phyloP scores from a whole-genome alignment of 2,113 vertebrate genomes.

The Candoia aspera region DNA sequence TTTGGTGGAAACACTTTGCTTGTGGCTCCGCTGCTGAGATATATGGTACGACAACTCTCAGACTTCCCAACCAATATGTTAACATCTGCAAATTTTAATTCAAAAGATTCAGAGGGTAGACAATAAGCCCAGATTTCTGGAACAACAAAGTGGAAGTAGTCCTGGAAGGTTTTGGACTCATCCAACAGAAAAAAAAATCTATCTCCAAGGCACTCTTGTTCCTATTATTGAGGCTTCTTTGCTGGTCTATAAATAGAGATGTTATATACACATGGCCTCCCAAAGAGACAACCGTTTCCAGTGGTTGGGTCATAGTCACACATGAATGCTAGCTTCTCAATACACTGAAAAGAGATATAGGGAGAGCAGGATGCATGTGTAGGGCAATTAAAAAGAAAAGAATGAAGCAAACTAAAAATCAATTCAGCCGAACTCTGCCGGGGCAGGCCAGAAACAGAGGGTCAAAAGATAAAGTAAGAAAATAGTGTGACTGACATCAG shows the following conservation, averaged over 20 bases:
- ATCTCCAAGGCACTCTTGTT: not conserved
- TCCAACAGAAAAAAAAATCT: not conserved
- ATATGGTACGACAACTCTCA: not conserved
- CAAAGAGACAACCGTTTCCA: slow-evolving; percentile 47
- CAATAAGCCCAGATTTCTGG: not conserved
- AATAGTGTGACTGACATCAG: slow-evolving; percentile 55
- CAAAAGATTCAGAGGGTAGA: not conserved
- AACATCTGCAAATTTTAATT: not conserved
- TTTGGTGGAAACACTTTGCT: not conserved
- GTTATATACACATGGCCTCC: slow-evolving; percentile 24
- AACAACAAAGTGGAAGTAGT: not conserved
- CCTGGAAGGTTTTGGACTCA: not conserved
- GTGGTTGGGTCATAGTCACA: not conserved
- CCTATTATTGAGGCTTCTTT: slow-evolving; percentile 20
- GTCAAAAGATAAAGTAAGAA: slow-evolving; percentile 61
- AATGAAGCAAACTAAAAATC: slow-evolving; percentile 55
- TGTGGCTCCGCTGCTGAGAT: not conserved
- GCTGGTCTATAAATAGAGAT: slow-evolving; percentile 23
- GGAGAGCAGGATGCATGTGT: slow-evolving; percentile 44
- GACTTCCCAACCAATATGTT: not conserved
- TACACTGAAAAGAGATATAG: slow-evolving; percentile 32
- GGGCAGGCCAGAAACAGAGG: slow-evolving; percentile 63
- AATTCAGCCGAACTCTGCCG: slow-evolving; percentile 52
- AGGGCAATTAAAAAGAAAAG: slow-evolving; percentile 44
- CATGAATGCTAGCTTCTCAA: slow-evolving; percentile 29